A percentile compares a stretch with the other conserved stretches of the same genome.
phyloP scores from a whole-genome alignment of 2,888 invertebrate species.

The Ischnus inquisitorius region DNA sequence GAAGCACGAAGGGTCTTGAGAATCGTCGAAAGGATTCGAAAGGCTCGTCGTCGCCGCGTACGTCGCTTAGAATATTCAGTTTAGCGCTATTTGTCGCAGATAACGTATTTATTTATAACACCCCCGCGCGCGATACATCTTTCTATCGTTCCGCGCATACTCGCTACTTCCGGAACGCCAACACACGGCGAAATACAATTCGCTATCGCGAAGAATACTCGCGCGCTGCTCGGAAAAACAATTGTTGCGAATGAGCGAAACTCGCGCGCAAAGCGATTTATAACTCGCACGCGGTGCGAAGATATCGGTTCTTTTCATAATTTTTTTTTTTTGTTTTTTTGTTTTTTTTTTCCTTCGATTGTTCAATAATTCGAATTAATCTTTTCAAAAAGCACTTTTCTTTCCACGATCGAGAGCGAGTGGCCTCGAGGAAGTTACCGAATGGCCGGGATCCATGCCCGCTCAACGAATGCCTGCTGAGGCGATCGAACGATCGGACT shows the following conservation, averaged over 20 bases:
- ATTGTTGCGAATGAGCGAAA: background rate
- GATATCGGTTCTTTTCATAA: background rate
- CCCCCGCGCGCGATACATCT: slow-evolving; percentile 60
- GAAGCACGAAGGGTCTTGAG: background rate
- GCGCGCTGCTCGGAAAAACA: background rate
- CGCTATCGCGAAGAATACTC: slow-evolving; percentile 64
- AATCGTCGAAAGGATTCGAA: background rate
- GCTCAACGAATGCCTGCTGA: slow-evolving; percentile 61
- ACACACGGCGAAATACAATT: slow-evolving; percentile 60
- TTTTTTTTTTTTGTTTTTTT: background rate
- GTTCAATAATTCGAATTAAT: background rate
- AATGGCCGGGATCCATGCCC: slow-evolving; percentile 48
- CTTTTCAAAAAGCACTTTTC: background rate
- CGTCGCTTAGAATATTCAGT: slow-evolving; percentile 62
- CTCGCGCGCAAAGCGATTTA: background rate
- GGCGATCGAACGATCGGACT: slow-evolving; percentile 53
- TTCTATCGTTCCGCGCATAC: slow-evolving; percentile 69
- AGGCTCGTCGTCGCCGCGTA: background rate
- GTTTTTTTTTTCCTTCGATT: background rate
- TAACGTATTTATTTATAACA: slow-evolving; percentile 66
- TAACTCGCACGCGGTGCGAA: background rate
- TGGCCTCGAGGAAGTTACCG: slow-evolving; percentile 20
- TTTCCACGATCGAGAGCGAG: slow-evolving; percentile 3
- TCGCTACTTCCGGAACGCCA: slow-evolving; percentile 73
- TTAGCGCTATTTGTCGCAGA: slow-evolving; percentile 65